Percentiles rank a stretch among this genome's conserved stretches.
Evolutionary conservation across 2,888 invertebrate species (phyloP).

Genomic region (Folsomia candida): DNA sequence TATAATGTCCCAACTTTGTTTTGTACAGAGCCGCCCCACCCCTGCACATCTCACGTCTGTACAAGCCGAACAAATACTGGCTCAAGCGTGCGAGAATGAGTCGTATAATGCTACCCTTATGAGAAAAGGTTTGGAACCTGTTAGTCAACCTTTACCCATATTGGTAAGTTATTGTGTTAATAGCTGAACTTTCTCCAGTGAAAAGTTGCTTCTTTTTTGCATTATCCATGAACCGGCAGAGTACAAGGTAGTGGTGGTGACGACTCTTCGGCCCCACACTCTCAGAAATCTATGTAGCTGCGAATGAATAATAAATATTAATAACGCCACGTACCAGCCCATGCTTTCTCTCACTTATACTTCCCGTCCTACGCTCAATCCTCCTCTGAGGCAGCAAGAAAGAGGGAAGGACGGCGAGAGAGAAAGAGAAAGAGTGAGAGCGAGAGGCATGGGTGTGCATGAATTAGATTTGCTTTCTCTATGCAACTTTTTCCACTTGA

Average conservation of each 20-base stretch:
- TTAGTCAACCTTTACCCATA: constrained; percentile 83
- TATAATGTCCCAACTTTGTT: background rate
- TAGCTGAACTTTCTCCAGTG: background rate
- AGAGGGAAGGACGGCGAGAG: no score
- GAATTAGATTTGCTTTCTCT: background rate
- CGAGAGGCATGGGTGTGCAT: no score
- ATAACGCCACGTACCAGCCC: background rate
- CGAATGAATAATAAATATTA: constrained; percentile 13
- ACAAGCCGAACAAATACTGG: constrained; percentile 92
- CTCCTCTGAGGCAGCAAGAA: no score
- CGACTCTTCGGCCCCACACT: background rate
- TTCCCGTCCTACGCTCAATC: no score
- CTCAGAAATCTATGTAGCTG: background rate
- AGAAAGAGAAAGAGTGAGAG: no score
- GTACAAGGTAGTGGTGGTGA: no score
- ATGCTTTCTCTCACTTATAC: background rate
- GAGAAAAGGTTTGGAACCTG: constrained; percentile 91
- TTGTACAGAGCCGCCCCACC: constrained; percentile 78
- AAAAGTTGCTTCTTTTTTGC: background rate
- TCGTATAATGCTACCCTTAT: constrained; percentile 95
- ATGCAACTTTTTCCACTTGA: constrained; percentile 7
- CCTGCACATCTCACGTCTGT: constrained; percentile 95
- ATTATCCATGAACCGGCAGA: constrained; percentile 7
- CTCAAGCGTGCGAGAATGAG: constrained; percentile 95
- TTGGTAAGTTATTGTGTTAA: constrained; percentile 54